Evolutionary conservation across 2,888 invertebrate genomes (phyloP).

Genomic region (Mesochorus sp.): DNA sequence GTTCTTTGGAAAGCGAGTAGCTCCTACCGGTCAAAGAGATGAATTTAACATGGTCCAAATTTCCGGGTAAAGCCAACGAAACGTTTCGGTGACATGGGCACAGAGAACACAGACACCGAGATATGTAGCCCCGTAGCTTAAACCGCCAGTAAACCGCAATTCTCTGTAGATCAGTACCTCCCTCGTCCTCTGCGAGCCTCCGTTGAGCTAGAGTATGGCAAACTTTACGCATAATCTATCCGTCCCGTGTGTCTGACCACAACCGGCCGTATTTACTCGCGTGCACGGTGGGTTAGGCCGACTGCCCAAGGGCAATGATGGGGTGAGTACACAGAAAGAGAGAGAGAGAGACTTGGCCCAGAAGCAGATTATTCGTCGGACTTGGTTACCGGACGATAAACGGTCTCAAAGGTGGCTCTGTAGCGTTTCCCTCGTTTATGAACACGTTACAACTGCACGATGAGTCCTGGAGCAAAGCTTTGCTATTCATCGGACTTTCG

Average conservation of each 20-base stretch:
- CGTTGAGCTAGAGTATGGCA: constrained; percentile 7
- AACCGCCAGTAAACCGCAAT: constrained; percentile 53
- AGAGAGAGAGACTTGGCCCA: constrained; percentile 52
- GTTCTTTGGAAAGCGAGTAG: too few species aligned
- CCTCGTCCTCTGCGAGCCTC: constrained; percentile 27
- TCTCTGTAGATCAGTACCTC: constrained; percentile 54
- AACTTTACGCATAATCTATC: constrained; percentile 61
- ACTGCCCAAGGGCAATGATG: constrained; percentile 32
- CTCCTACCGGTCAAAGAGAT: constrained; percentile 6
- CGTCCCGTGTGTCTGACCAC: constrained; percentile 46
- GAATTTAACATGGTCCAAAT: constrained; percentile 22
- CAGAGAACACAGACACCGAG: not conserved
- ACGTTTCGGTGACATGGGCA: constrained; percentile 38
- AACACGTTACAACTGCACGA: not conserved
- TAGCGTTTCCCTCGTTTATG: constrained; percentile 1
- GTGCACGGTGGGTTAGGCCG: constrained; percentile 42
- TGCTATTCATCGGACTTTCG: not conserved
- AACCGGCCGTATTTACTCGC: constrained; percentile 51
- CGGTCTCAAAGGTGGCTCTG: constrained; percentile 48
- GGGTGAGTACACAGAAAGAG: constrained; percentile 31
- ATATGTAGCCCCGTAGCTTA: constrained; percentile 32
- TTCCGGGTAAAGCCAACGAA: constrained; percentile 11
- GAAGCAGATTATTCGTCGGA: constrained; percentile 49
- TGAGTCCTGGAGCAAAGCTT: constrained; percentile 22
- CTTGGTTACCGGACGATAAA: constrained; percentile 57